Conservation (phyloP, 37 sponge, comb jelly and placozoan species). For the Bolinopsis microptera region DNA sequence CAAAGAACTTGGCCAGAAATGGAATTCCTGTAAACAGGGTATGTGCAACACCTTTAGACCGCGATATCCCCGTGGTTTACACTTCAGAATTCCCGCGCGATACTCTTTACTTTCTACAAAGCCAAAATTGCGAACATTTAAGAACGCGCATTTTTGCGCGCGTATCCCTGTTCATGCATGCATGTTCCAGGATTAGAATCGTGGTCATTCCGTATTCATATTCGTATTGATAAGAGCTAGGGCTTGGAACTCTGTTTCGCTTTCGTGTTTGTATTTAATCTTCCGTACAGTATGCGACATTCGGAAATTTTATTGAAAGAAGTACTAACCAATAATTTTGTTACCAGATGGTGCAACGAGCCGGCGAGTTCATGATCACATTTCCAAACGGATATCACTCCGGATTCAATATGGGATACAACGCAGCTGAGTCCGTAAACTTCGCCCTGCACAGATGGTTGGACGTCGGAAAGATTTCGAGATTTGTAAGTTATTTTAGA, state of each 20-base stretch:
- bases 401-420: conserved; percentile 94
- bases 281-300: too few species aligned
- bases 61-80: background rate
- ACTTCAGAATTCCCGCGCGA: background rate
- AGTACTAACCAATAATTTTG: too few species aligned
- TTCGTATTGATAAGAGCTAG: too few species aligned
- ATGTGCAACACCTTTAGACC: too few species aligned
- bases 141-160: background rate
- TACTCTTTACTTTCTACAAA: background rate
- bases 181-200: background rate
- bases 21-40: conserved; percentile 92
- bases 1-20: conserved; percentile 79
- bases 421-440: conserved; percentile 97
- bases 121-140: background rate
- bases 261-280: too few species aligned
- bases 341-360: conserved; percentile 80
- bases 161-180: background rate
- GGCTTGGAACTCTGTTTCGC: too few species aligned
- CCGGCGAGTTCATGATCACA: conserved; percentile 90
- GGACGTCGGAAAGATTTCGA: conserved; percentile 84
- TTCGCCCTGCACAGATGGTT: conserved; percentile 91
- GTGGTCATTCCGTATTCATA: too few species aligned
- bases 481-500: conserved; percentile 61
- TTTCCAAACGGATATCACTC: conserved; percentile 95
- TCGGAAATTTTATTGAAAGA: too few species aligned